Conservation (phyloP, 2,113 vertebrate genomes). For the Uria aalge region DNA sequence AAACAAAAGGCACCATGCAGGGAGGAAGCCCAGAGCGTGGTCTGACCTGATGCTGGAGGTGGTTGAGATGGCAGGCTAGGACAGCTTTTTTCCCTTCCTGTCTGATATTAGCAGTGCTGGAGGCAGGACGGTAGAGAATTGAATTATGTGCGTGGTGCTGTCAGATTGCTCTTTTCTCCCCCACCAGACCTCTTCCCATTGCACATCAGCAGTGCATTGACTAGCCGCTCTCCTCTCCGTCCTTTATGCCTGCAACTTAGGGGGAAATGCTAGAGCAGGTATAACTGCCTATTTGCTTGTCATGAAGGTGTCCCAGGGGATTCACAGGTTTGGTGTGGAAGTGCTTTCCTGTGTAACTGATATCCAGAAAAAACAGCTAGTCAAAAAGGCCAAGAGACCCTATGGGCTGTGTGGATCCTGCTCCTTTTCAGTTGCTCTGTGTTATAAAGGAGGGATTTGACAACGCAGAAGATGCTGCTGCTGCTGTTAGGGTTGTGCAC, state of each 20-base stretch:
- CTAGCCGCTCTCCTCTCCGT: background rate
- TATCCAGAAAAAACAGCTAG: background rate
- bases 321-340: background rate
- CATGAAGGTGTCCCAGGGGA: background rate
- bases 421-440: background rate
- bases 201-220: background rate
- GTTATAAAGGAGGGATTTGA: background rate
- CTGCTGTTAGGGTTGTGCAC: background rate
- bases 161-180: background rate
- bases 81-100: background rate
- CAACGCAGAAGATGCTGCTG: background rate
- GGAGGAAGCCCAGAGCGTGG: background rate
- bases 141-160: background rate
- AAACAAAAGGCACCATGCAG: background rate
- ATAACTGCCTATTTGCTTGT: background rate
- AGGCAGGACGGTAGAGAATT: background rate
- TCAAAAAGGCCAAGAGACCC: background rate
- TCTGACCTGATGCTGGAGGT: background rate
- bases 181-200: background rate
- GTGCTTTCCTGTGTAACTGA: background rate
- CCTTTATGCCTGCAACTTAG: background rate
- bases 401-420: background rate
- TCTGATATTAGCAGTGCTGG: background rate
- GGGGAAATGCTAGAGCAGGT: background rate
- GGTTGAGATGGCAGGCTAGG: background rate